These are phyloP conservation scores for Euura lappo DNA, from an alignment of 1,140 invertebrate genomes.

Conservation along the genomic window DNA sequence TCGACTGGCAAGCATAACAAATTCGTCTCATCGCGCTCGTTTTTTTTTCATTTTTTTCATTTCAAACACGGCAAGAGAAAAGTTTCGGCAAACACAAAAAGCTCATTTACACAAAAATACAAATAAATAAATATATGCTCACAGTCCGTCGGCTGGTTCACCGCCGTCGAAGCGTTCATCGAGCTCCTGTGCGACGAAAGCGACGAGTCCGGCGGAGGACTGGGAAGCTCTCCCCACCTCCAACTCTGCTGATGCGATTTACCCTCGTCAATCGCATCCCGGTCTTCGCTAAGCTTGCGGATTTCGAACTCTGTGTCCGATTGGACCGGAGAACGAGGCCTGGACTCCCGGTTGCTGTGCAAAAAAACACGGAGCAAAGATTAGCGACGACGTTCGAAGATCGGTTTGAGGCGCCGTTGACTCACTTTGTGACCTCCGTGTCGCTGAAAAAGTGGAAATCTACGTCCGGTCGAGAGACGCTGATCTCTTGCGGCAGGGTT, in stretches of 20 bases:
- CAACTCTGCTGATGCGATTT: slow-evolving; percentile 74
- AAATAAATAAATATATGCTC: slow-evolving; percentile 17
- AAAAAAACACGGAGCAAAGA: slow-evolving; percentile 2
- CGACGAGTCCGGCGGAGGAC: slow-evolving; percentile 46
- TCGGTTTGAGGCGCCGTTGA: slow-evolving; percentile 15
- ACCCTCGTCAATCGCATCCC: slow-evolving; percentile 60
- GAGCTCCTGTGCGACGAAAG: slow-evolving; percentile 44
- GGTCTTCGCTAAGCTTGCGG: slow-evolving; percentile 65
- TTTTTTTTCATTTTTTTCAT: background rate
- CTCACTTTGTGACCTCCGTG: slow-evolving; percentile 81
- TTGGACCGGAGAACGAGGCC: slow-evolving; percentile 83
- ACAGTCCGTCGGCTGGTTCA: slow-evolving; percentile 45
- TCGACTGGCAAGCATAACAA: slow-evolving; percentile 51
- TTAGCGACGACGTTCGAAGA: background rate
- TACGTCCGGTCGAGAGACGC: slow-evolving; percentile 53
- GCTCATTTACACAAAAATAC: background rate
- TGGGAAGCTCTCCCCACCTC: slow-evolving; percentile 97
- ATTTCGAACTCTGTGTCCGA: slow-evolving; percentile 95
- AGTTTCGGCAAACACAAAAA: background rate
- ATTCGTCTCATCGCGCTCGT: background rate
- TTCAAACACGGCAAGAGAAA: slow-evolving; percentile 8
- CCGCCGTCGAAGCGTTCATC: slow-evolving; percentile 35
- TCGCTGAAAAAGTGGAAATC: slow-evolving; percentile 93
- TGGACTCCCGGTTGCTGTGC: slow-evolving; percentile 68
- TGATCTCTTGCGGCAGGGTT: slow-evolving; percentile 30